A percentile compares a stretch with the other conserved stretches of the same genome.
phyloP scores from a whole-genome alignment of 2,888 invertebrate species.

The Actias luna region DNA sequence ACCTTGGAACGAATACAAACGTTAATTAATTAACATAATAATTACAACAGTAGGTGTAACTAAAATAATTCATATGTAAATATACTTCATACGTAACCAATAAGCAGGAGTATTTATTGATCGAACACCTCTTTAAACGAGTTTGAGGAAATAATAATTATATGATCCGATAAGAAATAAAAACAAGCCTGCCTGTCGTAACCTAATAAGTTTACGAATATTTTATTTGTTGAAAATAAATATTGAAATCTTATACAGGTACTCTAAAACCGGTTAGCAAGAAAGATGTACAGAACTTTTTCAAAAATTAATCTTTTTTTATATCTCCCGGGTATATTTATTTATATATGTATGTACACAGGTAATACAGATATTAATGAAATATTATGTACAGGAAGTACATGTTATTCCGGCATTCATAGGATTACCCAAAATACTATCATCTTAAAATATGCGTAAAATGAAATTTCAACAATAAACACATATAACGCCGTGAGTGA shows the following conservation, averaged over 20 bases:
- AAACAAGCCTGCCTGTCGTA: background rate
- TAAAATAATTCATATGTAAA: background rate
- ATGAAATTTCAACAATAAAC: no score
- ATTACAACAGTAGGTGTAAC: no score
- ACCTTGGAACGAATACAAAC: no score
- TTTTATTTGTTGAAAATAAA: background rate
- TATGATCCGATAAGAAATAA: background rate
- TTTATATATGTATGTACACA: no score
- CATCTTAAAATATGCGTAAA: no score
- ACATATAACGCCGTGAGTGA: no score
- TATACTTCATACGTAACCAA: background rate
- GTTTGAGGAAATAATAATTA: background rate
- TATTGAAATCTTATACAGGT: background rate
- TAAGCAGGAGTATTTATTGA: background rate
- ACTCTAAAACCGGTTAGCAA: background rate
- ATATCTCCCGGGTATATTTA: no score
- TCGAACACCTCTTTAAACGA: background rate
- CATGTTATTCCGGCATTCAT: no score
- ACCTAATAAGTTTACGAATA: background rate
- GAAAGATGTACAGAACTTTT: background rate
- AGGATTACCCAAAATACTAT: no score
- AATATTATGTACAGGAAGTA: no score
- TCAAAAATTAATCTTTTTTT: background rate
- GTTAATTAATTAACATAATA: no score
- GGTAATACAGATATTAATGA: no score